Base-by-base conservation (phyloP, 2,113 vertebrate species). In the Microtus pennsylvanicus region DNA sequence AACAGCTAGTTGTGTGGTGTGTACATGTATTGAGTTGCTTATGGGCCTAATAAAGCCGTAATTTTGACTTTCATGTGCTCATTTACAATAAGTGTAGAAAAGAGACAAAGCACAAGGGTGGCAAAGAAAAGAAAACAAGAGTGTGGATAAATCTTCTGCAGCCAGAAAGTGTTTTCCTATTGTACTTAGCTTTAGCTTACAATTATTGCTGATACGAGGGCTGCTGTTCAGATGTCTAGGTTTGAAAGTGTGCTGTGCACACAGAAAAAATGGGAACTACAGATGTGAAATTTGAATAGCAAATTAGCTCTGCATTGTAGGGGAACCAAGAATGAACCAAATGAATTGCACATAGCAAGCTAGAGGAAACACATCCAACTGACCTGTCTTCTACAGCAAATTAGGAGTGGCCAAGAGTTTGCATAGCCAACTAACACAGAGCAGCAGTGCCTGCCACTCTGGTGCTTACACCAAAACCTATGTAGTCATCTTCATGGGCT, bases 281-380 rank as follows among this genome's bases (percentile, higher is more conserved):
- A 50, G 21, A 7, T 92, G 30, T 75, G 38, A 67, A 93, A 89
- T 72, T 67, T 86, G 30, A 95, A 83, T 42, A 92, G 24, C 69
- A 69, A 92, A 67, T 72, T 95, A 47, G 42, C 65, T 93, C 6
- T 42, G 22, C 24, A 12, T 61, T 78, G 33, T 35, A 75, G 14
- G 1, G 11, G 7, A 91, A 81, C 35, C 67, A 14, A 67, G 16
- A 47, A 63, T 26, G 52, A 72, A 50, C 75, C 52, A 55, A 9
- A 47, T 55, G 26, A 85, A 42, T 86, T 55, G 26, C 8, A 63
- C 17, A 91, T 45, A 70, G 55, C 38, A 87, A 77, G 72, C 33
- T 55, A 16, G 42, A 93, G 16, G 13, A 75, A 70, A 81, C 14
- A 21, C 26, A 91, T 81, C 69, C 16, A 7, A 89, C 82, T 78